phyloP scores from a whole-genome alignment of 2,113 vertebrate species.

The Petromus typicus region DNA sequence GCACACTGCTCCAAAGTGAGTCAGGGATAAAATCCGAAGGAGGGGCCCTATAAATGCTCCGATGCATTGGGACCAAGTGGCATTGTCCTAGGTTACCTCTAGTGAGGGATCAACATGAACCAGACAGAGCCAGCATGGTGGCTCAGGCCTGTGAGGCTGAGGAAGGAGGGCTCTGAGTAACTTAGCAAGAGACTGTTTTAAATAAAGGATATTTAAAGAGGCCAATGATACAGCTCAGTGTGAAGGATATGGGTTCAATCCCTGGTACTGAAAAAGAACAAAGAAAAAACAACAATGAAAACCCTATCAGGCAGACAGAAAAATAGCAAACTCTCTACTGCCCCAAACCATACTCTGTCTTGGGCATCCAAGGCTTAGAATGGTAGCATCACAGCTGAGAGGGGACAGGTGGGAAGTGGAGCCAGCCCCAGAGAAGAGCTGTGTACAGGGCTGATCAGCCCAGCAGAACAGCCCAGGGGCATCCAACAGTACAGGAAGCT shows the following conservation, averaged over 20 bases:
- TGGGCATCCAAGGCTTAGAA: not conserved
- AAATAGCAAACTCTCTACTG: not conserved
- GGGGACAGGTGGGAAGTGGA: not conserved
- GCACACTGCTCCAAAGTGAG: rapidly evolving
- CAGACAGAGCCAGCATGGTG: not conserved
- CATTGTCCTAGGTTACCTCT: not conserved
- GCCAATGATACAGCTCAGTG: not conserved
- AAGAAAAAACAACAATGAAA: not conserved
- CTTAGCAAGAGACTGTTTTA: not conserved
- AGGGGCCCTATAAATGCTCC: not conserved
- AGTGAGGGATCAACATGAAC: not conserved
- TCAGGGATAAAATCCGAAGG: not conserved
- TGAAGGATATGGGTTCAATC: not conserved
- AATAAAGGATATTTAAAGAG: not conserved
- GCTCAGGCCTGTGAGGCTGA: not conserved
- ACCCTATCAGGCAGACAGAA: not conserved
- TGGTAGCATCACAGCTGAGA: not conserved
- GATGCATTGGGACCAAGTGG: not conserved
- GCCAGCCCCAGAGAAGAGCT: not conserved
- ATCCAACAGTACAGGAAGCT: rapidly evolving
- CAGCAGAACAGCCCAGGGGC: not conserved
- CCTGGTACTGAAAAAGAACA: not conserved
- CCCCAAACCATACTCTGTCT: not conserved
- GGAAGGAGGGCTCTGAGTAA: not conserved
- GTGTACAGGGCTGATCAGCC: rapidly evolving